phyloP scores from a whole-genome alignment of 2,888 invertebrate genomes.

The Cordilura impudica region DNA sequence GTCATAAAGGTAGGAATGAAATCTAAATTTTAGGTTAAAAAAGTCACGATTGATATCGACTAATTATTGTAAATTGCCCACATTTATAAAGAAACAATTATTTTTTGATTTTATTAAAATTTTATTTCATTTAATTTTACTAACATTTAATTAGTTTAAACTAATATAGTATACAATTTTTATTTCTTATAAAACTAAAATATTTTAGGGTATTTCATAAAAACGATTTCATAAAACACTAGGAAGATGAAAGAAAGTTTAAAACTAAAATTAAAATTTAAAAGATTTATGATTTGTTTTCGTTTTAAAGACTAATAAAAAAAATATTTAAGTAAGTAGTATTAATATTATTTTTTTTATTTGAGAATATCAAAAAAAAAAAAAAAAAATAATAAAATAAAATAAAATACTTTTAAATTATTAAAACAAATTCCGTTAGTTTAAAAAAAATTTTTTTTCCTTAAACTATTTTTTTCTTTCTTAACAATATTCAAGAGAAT shows the following conservation, averaged over 20 bases:
- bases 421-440: background rate
- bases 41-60: too few relatives aligned
- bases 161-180: slow-evolving; percentile 41
- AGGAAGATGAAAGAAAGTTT: slow-evolving; percentile 28
- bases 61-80: too few relatives aligned
- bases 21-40: too few relatives aligned
- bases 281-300: too few relatives aligned
- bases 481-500: background rate
- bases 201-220: slow-evolving; percentile 45
- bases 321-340: background rate
- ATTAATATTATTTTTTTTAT: background rate
- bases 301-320: too few relatives aligned
- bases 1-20: too few relatives aligned
- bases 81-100: too few relatives aligned
- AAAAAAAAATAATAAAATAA: slow-evolving; percentile 44
- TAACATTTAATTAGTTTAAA: slow-evolving; percentile 47
- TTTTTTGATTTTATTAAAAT: slow-evolving; percentile 12
- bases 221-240: slow-evolving; percentile 39
- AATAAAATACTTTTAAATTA: slow-evolving; percentile 12
- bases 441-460: slow-evolving; percentile 4
- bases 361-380: background rate
- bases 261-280: background rate
- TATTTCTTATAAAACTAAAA: slow-evolving; percentile 5
- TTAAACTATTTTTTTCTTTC: slow-evolving; percentile 20
- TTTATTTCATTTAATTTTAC: slow-evolving; percentile 48